Percentiles rank a stretch among this genome's conserved stretches.
Conservation (phyloP, 2,113 vertebrate species). For the Alexandromys fortis region DNA sequence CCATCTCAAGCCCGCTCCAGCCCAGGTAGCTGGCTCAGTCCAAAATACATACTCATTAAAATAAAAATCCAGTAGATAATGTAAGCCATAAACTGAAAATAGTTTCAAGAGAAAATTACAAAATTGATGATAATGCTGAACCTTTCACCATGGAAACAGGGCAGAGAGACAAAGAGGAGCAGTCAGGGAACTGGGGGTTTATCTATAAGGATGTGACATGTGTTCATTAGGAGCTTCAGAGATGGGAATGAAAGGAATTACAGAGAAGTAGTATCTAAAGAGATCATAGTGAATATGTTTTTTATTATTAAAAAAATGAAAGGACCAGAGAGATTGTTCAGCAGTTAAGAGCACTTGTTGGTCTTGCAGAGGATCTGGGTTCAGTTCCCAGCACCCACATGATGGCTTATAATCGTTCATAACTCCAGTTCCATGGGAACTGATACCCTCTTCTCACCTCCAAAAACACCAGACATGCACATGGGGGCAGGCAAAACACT, state of each 20-base stretch:
- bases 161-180: not conserved
- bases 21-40: no score
- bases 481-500: not conserved
- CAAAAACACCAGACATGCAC: not conserved
- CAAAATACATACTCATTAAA: not conserved
- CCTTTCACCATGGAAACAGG: not conserved
- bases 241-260: not conserved
- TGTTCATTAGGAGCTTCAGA: not conserved
- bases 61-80: conserved; percentile 25
- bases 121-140: not conserved
- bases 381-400: not conserved
- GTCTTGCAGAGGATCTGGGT: not conserved
- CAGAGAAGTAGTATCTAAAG: not conserved
- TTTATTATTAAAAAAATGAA: not conserved
- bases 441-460: not conserved
- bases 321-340: not conserved
- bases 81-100: not conserved
- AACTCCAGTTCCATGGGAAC: not conserved
- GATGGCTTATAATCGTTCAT: not conserved
- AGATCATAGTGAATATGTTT: not conserved
- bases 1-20: no score
- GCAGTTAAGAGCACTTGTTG: not conserved
- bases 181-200: not conserved
- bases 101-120: conserved; percentile 35
- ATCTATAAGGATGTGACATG: not conserved